Conservation (phyloP, 2,113 vertebrate species). For the Hemiprocne comata region DNA sequence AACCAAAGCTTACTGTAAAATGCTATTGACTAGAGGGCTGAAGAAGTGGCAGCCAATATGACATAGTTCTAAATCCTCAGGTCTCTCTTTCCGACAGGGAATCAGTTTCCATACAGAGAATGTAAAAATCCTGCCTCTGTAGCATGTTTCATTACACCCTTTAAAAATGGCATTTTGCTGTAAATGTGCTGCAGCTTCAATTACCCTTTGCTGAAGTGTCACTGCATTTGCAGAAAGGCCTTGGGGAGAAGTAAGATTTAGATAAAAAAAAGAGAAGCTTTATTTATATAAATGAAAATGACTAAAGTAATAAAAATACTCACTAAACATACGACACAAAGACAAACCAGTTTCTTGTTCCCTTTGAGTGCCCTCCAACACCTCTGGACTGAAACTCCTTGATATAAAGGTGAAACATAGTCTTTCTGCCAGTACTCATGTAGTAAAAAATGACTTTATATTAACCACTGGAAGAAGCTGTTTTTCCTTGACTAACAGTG, state of each 20-base stretch:
- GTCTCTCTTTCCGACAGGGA: conserved; percentile 18
- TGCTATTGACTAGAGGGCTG: neutral
- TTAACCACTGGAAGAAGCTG: neutral
- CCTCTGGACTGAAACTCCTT: neutral
- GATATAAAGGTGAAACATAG: neutral
- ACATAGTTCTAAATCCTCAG: conserved; percentile 8
- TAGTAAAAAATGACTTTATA: neutral
- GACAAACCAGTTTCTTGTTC: neutral
- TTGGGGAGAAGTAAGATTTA: conserved; percentile 4
- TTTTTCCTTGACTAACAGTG: neutral
- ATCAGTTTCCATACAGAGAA: neutral
- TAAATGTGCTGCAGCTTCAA: conserved; percentile 31
- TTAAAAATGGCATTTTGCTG: conserved; percentile 47
- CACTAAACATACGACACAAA: neutral
- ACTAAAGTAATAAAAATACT: neutral
- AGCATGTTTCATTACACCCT: conserved; percentile 4
- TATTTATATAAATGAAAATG: conserved; percentile 35
- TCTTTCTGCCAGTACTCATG: neutral
- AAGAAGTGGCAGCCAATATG: conserved; percentile 1
- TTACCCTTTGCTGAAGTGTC: conserved; percentile 38
- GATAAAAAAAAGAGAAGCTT: conserved; percentile 3
- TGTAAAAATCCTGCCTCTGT: conserved; percentile 25
- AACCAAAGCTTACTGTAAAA: conserved; percentile 12
- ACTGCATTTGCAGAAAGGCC: neutral
- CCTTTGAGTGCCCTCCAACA: neutral